Percentiles rank a stretch among this genome's conserved stretches.
These are phyloP conservation scores for Benthosema pterotum DNA, from an alignment of 2,797 vertebrate species.

Conservation along the genomic window DNA sequence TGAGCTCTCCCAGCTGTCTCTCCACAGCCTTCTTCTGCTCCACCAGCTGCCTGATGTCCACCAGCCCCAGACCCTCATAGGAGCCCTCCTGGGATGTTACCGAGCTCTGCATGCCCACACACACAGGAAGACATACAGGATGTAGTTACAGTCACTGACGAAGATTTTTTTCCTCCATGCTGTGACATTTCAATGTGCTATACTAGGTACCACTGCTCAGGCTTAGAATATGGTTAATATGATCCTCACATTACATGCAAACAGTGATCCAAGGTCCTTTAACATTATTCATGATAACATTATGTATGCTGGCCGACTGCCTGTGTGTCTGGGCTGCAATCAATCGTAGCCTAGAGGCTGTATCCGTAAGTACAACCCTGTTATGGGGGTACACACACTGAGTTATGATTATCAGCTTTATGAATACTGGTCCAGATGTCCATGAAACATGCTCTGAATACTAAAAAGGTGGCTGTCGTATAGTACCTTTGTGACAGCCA, in stretches of 20 bases:
- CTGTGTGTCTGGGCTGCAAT: background rate
- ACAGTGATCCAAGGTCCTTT: background rate
- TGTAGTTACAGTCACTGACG: background rate
- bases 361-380: background rate
- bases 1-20: constrained; percentile 85
- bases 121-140: background rate
- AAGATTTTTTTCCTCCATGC: no score
- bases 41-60: constrained; percentile 77
- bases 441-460: background rate
- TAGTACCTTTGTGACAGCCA: constrained; percentile 51
- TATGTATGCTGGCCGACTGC: no score
- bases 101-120: constrained; percentile 41
- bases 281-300: background rate
- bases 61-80: constrained; percentile 67
- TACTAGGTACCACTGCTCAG: no score
- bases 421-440: background rate
- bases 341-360: background rate
- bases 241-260: no score
- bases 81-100: constrained; percentile 43
- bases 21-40: constrained; percentile 83
- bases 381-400: no score
- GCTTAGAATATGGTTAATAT: no score
- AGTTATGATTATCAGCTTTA: background rate
- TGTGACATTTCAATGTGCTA: no score
- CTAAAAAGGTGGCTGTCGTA: background rate